These are phyloP conservation scores for Nothocercus julius DNA, from an alignment of 2,113 vertebrate species.

Conservation along the genomic window DNA sequence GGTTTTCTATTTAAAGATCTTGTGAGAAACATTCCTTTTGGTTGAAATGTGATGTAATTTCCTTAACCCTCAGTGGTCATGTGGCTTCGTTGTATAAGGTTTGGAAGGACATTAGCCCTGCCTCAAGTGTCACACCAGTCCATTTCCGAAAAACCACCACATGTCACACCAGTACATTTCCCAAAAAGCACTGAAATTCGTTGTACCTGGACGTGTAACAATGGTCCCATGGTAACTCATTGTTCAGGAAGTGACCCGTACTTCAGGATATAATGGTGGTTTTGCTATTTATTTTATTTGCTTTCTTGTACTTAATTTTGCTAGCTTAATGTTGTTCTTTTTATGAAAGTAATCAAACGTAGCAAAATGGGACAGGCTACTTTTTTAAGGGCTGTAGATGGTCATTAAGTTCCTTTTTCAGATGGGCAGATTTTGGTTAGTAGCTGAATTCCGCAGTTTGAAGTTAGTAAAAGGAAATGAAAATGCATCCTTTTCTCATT, in stretches of 20 bases:
- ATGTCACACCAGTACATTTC: not conserved
- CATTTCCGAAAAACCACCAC: not conserved
- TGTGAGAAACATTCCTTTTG: not conserved
- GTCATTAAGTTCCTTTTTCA: not conserved
- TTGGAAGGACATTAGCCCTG: not conserved
- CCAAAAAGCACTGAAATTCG: not conserved
- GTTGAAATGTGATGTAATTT: not conserved
- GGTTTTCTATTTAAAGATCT: not conserved
- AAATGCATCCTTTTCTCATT: constrained; percentile 6
- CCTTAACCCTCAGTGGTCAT: not conserved
- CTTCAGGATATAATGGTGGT: not conserved
- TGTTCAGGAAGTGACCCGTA: not conserved
- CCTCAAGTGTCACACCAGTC: not conserved
- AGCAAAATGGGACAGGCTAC: not conserved
- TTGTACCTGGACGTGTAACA: not conserved
- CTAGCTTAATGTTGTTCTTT: not conserved
- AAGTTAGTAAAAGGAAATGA: constrained; percentile 8
- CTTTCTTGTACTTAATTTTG: not conserved
- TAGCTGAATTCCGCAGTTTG: not conserved
- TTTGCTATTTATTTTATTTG: not conserved
- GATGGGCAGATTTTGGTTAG: not conserved
- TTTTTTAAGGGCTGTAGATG: not conserved
- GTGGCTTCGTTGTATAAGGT: not conserved
- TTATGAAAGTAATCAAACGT: not conserved
- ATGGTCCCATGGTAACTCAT: not conserved